Evolutionary conservation across 2,113 vertebrate species (phyloP), one percentile per base, ranked within the genome.

Genomic region (Cranoglanis bouderius): DNA sequence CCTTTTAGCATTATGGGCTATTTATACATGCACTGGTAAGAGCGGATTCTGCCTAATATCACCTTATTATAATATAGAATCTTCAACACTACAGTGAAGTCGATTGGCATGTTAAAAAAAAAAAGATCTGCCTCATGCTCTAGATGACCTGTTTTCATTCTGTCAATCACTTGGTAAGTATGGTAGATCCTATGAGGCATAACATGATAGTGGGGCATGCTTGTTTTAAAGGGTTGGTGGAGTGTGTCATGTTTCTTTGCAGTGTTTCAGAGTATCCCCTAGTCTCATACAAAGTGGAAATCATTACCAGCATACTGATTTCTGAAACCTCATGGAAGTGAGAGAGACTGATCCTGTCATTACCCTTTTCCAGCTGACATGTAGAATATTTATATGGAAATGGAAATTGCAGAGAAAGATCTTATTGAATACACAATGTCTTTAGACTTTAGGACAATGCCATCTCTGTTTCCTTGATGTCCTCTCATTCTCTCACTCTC

Each of bases 311-410:
- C 57, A 43, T 53, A 84, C 46, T 88, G 70, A 90, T 92, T 90
- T 82, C 87, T 92, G 72, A 78, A 84, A 90, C 59, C 67, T 90
- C 26, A 53, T 88, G 51, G 77, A 82, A 57, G 19, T 14, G 80
- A 51, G 65, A n/a, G 85, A 81, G 84, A 93, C 92, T 90, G 63
- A 91, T 93, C 85, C 72, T 49, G 74, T 90, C 88, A 86, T 89
- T 91, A 51, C 24, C 61, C 77, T 87, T 51, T 13, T 77, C 40
- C 55, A 82, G 85, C 59, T 89, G 35, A n/a, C 1, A 4, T 5
- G 2, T 59, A 8, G 24, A 24, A 0, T 29, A 32, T 32, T 53
- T 55, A 2, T 55, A 29, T n/a, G 13, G 32, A 2, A 82, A 19
- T 19, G n/a, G 82, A 82, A 67, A 46, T 83, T 65, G 78, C 26